These are phyloP conservation scores for western clawed frog (Xenopus tropicalis) DNA, from an alignment of 2,113 vertebrate genomes.

Conservation along the genomic window DNA sequence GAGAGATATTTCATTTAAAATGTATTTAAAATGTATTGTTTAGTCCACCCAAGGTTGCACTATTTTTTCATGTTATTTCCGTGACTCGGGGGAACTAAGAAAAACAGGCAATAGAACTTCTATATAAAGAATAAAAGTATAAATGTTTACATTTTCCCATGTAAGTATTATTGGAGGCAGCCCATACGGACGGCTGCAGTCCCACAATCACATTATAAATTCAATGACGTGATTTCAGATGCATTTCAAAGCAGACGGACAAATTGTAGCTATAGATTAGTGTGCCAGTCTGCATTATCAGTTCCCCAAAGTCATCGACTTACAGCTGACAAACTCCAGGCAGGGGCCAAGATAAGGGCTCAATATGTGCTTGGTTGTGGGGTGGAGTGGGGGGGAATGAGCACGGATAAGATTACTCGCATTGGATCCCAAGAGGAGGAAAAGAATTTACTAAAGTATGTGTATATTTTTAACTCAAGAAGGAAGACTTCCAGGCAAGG, in stretches of 20 bases:
- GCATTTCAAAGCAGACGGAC: neutral
- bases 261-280: constrained; percentile 4
- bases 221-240: constrained; percentile 7
- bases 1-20: too few relatives aligned
- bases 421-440: constrained; percentile 36
- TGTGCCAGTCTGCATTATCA: constrained; percentile 19
- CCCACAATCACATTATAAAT: neutral
- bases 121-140: too few relatives aligned
- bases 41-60: too few relatives aligned
- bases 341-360: constrained; percentile 38
- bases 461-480: constrained; percentile 45
- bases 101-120: too few relatives aligned
- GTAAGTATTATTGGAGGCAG: too few relatives aligned
- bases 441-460: constrained; percentile 41
- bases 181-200: too few relatives aligned
- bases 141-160: too few relatives aligned
- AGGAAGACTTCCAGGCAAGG: constrained; percentile 28
- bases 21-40: too few relatives aligned
- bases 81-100: too few relatives aligned
- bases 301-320: neutral
- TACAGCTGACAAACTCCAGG: constrained; percentile 20
- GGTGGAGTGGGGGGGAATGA: neutral
- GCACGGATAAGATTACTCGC: constrained; percentile 34
- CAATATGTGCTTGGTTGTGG: neutral
- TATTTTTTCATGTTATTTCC: too few relatives aligned